These are phyloP conservation scores for Microtus montanus DNA, from an alignment of 2,113 vertebrate species.

Conservation along the genomic window DNA sequence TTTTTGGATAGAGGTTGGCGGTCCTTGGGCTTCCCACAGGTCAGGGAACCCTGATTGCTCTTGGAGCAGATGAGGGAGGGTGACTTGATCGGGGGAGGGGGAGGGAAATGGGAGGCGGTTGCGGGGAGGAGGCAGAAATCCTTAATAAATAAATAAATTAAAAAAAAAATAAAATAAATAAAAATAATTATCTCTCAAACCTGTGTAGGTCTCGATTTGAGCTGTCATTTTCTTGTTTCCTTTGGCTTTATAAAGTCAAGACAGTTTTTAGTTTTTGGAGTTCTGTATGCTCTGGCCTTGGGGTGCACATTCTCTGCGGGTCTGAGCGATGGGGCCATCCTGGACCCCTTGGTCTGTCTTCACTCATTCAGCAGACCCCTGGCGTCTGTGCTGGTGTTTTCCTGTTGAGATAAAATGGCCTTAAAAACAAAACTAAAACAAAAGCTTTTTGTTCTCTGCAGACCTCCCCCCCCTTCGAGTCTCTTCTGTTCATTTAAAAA, in stretches of 20 bases:
- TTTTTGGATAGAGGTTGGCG: too few relatives aligned
- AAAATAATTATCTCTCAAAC: background rate
- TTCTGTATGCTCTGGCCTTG: accelerated
- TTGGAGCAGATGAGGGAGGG: too few relatives aligned
- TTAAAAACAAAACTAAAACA: background rate
- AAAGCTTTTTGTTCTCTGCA: background rate
- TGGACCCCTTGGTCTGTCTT: background rate
- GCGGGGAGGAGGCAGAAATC: too few relatives aligned
- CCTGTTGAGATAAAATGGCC: background rate
- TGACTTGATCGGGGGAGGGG: too few relatives aligned
- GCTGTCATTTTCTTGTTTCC: background rate
- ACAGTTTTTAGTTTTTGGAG: background rate
- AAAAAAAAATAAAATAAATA: too few relatives aligned
- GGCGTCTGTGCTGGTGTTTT: background rate
- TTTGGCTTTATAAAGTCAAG: background rate
- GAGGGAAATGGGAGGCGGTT: too few relatives aligned
- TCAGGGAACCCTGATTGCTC: too few relatives aligned
- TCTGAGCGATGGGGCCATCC: background rate
- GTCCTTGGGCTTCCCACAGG: too few relatives aligned
- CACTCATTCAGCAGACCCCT: accelerated
- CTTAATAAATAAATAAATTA: too few relatives aligned
- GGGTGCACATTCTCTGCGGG: background rate
- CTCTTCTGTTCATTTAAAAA: conserved; percentile 37
- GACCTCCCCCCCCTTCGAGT: background rate
- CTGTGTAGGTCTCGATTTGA: background rate